Evolutionary conservation across 1,140 invertebrate species (phyloP).

Genomic region (fruit fly (Drosophila melanogaster)): Release_6_plus_ISO1_MT NC_004354.4:1390001-1390500

Average conservation of each 20-base stretch:
- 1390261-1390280: constrained; percentile 36
- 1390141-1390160: too few relatives aligned
- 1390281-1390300: constrained; percentile 68
- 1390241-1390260: constrained; percentile 6
- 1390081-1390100: too few relatives aligned
- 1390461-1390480: constrained; percentile 61
- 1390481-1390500: neutral
- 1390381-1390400: constrained; percentile 79
- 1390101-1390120: too few relatives aligned
- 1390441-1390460: constrained; percentile 74
- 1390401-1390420: constrained; percentile 78
- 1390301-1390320: constrained; percentile 78
- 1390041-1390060: constrained; percentile 81
- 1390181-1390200: neutral
- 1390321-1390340: constrained; percentile 83
- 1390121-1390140: too few relatives aligned
- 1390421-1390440: constrained; percentile 80
- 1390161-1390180: too few relatives aligned
- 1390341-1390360: constrained; percentile 78
- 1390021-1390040: constrained; percentile 60
- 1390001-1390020: constrained; percentile 1
- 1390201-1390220: neutral
- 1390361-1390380: constrained; percentile 74
- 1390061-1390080: neutral
- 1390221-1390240: neutral